Base-by-base conservation (phyloP, 1,140 invertebrate species). In the Ectropis grisescens region DNA sequence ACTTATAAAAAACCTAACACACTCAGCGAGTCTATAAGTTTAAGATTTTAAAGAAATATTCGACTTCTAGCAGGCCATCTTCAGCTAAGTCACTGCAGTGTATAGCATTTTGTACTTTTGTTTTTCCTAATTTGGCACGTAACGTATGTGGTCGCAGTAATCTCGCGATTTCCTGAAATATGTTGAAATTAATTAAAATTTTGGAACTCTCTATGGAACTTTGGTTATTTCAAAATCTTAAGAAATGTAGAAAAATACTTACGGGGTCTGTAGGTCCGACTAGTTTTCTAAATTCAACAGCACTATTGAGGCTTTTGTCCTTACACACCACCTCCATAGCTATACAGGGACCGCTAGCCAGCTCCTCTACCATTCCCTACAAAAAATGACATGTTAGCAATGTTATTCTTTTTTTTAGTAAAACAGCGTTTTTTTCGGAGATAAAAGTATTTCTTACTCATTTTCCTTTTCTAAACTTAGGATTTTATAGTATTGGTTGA, bases 81-180 rank as follows among this genome's bases (percentile, higher is more conserved):
- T 96, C 93, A 0, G 88, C 86, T 32, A 98, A 82, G 85, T 98
- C 95, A 16, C 95, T 97, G 60, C 95, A 97, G 69, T 98, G 95
- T 3, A 97, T 83, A 5, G 92, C 94, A 83, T 97, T 98, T 60
- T 91, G 86, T 11, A 95, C 87, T 82, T 91, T 93, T 16, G 89
- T 89, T 28, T 84, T 87, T 0, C 96, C 95, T 83, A 92, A 95
- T 44, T 89, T 87, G 0, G 94, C 95, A 57, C 96, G 83, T 15
- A 98, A 65, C 2, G 93, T 93, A 34, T 91, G 82, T 0, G 95
- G 95, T 37, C 94, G 84, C 28, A 97, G 70, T 47, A 95, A 86
- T 41, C 88, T 86, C 1, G 93, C 94, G 31, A 97, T 91, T 66
- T 95, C 92, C 93, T 94, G 62, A 15, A 78, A 71, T n/a, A n/a